Evolutionary conservation across 2,888 invertebrate genomes (phyloP), one percentile per base, ranked within the genome.

Genomic region (Melinaea marsaeus): DNA sequence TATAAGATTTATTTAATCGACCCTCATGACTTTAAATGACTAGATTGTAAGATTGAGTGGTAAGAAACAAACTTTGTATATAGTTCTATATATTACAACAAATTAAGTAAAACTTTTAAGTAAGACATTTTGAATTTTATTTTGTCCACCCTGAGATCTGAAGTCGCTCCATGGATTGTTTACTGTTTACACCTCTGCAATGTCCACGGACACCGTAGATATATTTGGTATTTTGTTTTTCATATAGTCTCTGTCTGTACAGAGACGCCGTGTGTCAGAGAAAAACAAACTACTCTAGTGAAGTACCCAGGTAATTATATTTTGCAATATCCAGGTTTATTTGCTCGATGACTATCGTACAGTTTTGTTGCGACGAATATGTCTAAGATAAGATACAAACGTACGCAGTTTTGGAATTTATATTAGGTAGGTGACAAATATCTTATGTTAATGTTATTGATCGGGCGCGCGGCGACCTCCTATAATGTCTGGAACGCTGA

Each of bases 71-170:
- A 87, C 83, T 84, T 84, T 89, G 88, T 90, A 89, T 86, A 90
- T 90, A 90, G 82, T 87, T 88, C 85, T 86, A 80, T 85, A 88
- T 88, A 88, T 85, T 88, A 86, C 80, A 78, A 75, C 78, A 81
- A 81, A 83, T 83, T 87, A 90, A 89, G 88, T 86, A 91, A 89
- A 91, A 84, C 86, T 89, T 87, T 88, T 87, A 88, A 88, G 87
- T 87, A 86, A 88, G 76, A 85, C 83, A 83, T 76, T 72, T 74
- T 79, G 87, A 79, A 85, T 90, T 90, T 90, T 80, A 88, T 90
- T 89, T 88, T 64, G 59, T 66, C 60, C 69, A 76, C 83, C 90
- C 91, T 91, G 92, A 92, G 88, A 88, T 89, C 88, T 88, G 88
- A 88, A 85, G 79, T 80, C 66, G 67, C 70, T 68, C 68, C 63